Conservation (phyloP, 2,113 vertebrate genomes). For the Circaetus cinerascens region DNA sequence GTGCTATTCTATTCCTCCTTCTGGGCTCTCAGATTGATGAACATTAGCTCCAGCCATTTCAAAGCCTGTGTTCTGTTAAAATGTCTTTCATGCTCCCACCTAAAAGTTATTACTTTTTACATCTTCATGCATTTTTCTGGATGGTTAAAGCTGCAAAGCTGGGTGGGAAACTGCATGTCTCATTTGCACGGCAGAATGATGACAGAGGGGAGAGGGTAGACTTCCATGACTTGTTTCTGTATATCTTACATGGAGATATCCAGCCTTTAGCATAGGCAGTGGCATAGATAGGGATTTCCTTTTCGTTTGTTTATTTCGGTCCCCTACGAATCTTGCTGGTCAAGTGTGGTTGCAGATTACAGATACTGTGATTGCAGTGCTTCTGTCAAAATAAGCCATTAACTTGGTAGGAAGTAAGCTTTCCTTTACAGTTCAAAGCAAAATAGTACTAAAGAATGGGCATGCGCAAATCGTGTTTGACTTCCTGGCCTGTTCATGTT, state of each 20-base stretch:
- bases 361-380: background rate
- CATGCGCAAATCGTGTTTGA: rapidly evolving
- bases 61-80: background rate
- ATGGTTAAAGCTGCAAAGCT: background rate
- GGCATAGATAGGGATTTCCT: background rate
- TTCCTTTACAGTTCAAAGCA: background rate
- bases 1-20: background rate
- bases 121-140: background rate
- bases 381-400: background rate
- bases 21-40: background rate
- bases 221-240: background rate
- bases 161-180: background rate
- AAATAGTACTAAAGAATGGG: background rate
- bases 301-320: background rate
- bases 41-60: background rate
- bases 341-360: background rate
- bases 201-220: background rate
- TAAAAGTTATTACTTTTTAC: background rate
- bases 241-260: background rate
- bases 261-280: background rate
- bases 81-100: background rate
- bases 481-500: background rate
- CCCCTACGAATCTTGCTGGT: background rate
- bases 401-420: background rate
- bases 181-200: background rate